Conservation (phyloP, 2,797 vertebrate genomes). For the Sebastiscus albofasciatus region DNA sequence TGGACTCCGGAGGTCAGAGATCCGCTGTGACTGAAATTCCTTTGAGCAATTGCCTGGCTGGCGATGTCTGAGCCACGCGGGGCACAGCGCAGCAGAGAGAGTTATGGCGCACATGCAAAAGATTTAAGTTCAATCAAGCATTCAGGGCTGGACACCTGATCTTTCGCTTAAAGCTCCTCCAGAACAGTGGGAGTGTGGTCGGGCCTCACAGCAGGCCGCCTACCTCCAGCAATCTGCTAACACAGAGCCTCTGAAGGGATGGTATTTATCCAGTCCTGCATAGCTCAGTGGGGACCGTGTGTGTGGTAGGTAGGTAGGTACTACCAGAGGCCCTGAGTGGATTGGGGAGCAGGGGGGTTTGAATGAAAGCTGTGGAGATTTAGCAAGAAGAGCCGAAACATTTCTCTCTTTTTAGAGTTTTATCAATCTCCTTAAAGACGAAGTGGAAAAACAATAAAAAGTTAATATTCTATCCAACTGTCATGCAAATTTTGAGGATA, state of each 20-base stretch:
- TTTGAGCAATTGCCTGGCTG: conserved; percentile 30
- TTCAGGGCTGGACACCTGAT: conserved; percentile 79
- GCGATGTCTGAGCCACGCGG: conserved; percentile 40
- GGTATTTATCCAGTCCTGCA: conserved; percentile 72
- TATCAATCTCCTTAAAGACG: neutral
- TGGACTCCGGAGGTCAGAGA: conserved; percentile 1
- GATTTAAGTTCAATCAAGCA: conserved; percentile 81
- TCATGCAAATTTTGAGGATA: neutral
- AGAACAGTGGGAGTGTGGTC: conserved; percentile 75
- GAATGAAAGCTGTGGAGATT: conserved; percentile 40
- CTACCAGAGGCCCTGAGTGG: conserved; percentile 47
- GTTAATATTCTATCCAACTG: neutral
- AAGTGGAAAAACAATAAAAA: neutral
- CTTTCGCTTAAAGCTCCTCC: conserved; percentile 76
- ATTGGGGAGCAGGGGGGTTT: conserved; percentile 7
- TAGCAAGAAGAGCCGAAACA: conserved; percentile 1
- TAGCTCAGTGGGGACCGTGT: conserved; percentile 71
- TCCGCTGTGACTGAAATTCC: conserved; percentile 48
- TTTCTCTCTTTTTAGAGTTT: neutral
- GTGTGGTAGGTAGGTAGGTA: conserved; percentile 65
- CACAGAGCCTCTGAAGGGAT: conserved; percentile 70
- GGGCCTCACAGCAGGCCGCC: conserved; percentile 72
- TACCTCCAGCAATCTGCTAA: conserved; percentile 71
- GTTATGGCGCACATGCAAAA: conserved; percentile 75
- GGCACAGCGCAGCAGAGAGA: conserved; percentile 19